Percentiles rank a stretch among this genome's conserved stretches.
Evolutionary conservation across 2,888 invertebrate species (phyloP).

Genomic region (Melolontha melolontha): DNA sequence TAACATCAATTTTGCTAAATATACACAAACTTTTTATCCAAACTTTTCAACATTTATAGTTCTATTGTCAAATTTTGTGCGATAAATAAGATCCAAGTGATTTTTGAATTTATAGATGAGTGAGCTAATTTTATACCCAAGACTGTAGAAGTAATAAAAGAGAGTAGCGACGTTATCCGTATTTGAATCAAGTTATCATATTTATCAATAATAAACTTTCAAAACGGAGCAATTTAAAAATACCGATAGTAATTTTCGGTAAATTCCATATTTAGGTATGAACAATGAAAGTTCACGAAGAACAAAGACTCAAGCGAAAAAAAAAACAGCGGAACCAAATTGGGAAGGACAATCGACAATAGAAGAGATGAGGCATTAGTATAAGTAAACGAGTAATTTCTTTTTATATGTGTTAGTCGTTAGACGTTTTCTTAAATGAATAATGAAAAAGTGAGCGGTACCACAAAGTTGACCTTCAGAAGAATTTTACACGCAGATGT

Average conservation of each 20-base stretch:
- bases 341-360: neutral
- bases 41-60: no score
- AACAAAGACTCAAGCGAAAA: neutral
- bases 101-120: no score
- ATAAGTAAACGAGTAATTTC: neutral
- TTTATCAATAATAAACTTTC: no score
- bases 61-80: no score
- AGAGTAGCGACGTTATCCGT: no score
- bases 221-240: neutral
- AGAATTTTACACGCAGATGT: neutral
- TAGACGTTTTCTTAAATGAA: slow-evolving; percentile 1
- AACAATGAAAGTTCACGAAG: neutral
- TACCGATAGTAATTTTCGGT: neutral
- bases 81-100: no score
- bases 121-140: no score
- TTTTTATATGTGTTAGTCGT: neutral
- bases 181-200: no score
- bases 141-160: no score
- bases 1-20: no score
- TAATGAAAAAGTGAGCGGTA: neutral
- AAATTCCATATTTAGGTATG: neutral
- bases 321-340: slow-evolving; percentile 2
- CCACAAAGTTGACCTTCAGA: neutral
- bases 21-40: no score
- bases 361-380: neutral